Conservation (phyloP, 2,797 vertebrate genomes). For the Acanthurus tractus region DNA sequence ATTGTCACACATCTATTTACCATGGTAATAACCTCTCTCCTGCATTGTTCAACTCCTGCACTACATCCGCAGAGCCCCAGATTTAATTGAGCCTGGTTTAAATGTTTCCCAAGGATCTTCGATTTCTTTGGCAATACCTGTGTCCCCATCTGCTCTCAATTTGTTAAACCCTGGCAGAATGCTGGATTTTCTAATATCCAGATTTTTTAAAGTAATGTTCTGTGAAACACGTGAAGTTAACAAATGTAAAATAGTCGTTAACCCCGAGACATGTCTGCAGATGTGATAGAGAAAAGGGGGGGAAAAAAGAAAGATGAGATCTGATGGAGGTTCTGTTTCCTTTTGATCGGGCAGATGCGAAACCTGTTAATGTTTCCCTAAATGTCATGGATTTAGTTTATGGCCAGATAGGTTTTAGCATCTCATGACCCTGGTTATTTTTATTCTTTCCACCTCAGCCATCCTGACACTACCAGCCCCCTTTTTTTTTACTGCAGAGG, state of each 20-base stretch:
- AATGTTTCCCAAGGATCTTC: conserved; percentile 58
- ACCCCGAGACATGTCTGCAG: conserved; percentile 22
- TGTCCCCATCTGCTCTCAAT: conserved; percentile 68
- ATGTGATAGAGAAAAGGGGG: conserved; percentile 9
- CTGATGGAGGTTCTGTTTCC: background rate
- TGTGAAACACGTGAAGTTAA: conserved; percentile 40
- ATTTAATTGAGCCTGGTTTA: conserved; percentile 36
- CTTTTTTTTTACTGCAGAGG: conserved; percentile 23
- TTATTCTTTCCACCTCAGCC: conserved; percentile 7
- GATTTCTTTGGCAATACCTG: conserved; percentile 68
- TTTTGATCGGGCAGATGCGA: conserved; percentile 18
- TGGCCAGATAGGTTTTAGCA: conserved; percentile 12
- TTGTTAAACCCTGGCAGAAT: conserved; percentile 47
- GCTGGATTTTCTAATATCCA: conserved; percentile 35
- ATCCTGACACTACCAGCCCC: background rate
- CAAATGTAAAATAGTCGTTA: conserved; percentile 47
- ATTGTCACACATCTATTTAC: conserved; percentile 37
- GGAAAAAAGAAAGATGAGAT: background rate
- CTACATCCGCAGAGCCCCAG: background rate
- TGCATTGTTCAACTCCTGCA: conserved; percentile 35
- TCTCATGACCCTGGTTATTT: conserved; percentile 18
- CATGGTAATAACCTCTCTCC: conserved; percentile 36
- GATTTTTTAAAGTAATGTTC: conserved; percentile 39
- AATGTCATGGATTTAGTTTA: conserved; percentile 18
- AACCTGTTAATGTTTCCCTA: conserved; percentile 13